phyloP scores from a whole-genome alignment of 2,797 vertebrate species.

The Cheirogaleus major region DNA sequence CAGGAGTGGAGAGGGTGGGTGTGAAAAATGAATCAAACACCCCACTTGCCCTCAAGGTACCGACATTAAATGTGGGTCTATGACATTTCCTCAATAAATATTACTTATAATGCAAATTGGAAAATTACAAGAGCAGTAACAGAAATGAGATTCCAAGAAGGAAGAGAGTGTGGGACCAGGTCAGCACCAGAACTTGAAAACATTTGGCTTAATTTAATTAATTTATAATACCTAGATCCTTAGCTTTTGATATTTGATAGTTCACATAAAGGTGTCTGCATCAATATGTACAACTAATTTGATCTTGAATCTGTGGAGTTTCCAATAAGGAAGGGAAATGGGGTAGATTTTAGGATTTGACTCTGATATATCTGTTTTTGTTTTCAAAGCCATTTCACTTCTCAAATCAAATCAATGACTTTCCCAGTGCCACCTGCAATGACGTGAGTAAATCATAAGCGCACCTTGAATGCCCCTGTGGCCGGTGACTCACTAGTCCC shows the following conservation, averaged over 20 bases:
- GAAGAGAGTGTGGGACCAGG: background rate
- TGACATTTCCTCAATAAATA: background rate
- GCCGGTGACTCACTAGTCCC: background rate
- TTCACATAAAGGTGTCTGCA: background rate
- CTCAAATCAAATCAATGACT: background rate
- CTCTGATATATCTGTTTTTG: slow-evolving; percentile 1
- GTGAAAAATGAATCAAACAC: background rate
- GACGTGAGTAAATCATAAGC: background rate
- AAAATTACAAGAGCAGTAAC: background rate
- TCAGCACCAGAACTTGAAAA: background rate
- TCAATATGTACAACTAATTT: background rate
- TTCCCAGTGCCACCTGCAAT: background rate
- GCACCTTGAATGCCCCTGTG: background rate
- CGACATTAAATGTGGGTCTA: background rate
- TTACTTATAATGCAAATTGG: background rate
- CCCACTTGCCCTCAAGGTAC: background rate
- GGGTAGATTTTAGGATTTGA: background rate
- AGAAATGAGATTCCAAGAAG: background rate
- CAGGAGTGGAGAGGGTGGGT: rapidly evolving
- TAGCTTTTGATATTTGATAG: background rate
- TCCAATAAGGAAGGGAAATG: background rate
- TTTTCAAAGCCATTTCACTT: slow-evolving; percentile 15
- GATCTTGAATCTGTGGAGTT: background rate
- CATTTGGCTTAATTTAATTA: background rate
- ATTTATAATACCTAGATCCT: background rate